A percentile compares a stretch with the other conserved stretches of the same genome.
These are phyloP conservation scores for Mythimna loreyi DNA, from an alignment of 2,888 invertebrate species.

Conservation along the genomic window DNA sequence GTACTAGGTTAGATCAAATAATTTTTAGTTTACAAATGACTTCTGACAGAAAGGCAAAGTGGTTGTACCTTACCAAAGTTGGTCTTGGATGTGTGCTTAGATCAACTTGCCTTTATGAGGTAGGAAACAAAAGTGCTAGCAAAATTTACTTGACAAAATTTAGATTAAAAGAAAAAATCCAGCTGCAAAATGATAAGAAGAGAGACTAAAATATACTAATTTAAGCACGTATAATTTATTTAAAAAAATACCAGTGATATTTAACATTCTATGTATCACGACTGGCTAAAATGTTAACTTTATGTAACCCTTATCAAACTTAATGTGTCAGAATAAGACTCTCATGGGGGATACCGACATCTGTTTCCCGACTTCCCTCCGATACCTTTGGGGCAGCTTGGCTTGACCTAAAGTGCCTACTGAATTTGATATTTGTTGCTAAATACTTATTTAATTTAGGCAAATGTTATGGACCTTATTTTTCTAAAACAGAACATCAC, in stretches of 20 bases:
- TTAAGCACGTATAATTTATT: neutral
- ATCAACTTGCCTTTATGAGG: neutral
- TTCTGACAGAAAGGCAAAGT: neutral
- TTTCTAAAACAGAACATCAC: too few relatives aligned
- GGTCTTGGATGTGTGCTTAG: neutral
- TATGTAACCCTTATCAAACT: constrained; percentile 53
- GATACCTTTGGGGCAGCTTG: constrained; percentile 7
- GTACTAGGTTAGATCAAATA: neutral
- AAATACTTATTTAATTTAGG: neutral
- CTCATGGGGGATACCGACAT: constrained; percentile 26
- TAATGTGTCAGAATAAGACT: constrained; percentile 35
- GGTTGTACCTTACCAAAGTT: too few relatives aligned
- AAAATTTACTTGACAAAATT: neutral
- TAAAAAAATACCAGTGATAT: constrained; percentile 8
- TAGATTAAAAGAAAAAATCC: too few relatives aligned
- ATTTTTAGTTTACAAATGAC: neutral
- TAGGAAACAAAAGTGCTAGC: neutral
- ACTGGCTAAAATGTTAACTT: constrained; percentile 25
- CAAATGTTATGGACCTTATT: too few relatives aligned
- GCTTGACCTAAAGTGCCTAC: neutral
- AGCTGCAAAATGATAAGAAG: too few relatives aligned
- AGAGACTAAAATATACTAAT: too few relatives aligned
- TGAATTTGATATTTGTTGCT: neutral
- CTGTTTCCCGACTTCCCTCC: constrained; percentile 7
- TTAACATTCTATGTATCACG: constrained; percentile 26